Evolutionary conservation across 2,113 vertebrate species (phyloP), one percentile per base, ranked within the genome.

Genomic region (Cettia cetti): DNA sequence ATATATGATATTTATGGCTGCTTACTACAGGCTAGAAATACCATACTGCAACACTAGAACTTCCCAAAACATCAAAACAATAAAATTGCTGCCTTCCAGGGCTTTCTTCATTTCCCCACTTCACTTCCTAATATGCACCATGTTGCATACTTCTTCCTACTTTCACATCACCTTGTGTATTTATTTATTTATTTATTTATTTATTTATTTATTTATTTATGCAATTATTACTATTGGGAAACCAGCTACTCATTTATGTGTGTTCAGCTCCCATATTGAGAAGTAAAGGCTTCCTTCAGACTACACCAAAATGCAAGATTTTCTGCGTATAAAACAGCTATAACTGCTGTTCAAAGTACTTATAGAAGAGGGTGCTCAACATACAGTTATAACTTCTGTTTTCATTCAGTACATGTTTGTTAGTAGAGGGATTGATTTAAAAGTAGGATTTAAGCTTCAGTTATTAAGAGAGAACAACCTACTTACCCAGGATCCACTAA

Each of bases 381-480:
- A n/a, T 28, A 33, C 13, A 45, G 30, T 47, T 89, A 33, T 31
- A 90, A 90, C 37, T 79, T 82, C 79, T 65, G 23, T 37, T 86
- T 92, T 90, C 68, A 82, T 50, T 37, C 27, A 52, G 24, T 59
- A 23, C 3, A 1, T 61, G n/a, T 56, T 93, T 33, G 3, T 37
- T 69, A 74, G n/a, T 59, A 49, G 57, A 94, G 10, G 26, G 27
- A 57, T 3, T 90, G 45, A 74, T 78, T 53, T 65, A 66, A 79
- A 91, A 90, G 50, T 20, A 83, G n/a, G 10, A 85, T 90, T 94
- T 91, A 90, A 85, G 30, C 59, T 88, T 75, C 79, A 56, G 35
- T 88, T 91, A 61, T 93, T 83, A 88, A 70, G 30, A 91, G 75
- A 64, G 57, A 80, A 92, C 50, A 87, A 77, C 76, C 56, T 79